These are phyloP conservation scores for Edolisoma coerulescens DNA, from an alignment of 2,113 vertebrate genomes.

Conservation along the genomic window DNA sequence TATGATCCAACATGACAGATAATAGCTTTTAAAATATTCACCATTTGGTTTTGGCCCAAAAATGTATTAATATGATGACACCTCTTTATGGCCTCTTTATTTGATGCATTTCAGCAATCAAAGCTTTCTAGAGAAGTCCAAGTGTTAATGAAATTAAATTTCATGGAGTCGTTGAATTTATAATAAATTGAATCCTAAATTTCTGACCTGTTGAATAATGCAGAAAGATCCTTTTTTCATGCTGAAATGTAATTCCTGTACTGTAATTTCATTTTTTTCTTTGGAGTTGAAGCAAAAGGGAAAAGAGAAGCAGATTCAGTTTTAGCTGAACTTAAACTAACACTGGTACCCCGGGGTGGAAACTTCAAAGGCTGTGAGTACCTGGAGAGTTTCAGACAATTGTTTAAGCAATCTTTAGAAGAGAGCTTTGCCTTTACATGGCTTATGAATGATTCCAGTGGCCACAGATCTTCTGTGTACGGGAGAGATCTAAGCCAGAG, in stretches of 20 bases:
- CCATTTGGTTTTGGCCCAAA: slow-evolving; percentile 36
- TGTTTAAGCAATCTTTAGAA: background rate
- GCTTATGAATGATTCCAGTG: background rate
- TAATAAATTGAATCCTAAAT: background rate
- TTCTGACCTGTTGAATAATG: background rate
- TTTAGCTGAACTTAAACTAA: background rate
- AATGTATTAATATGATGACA: background rate
- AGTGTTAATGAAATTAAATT: slow-evolving; percentile 10
- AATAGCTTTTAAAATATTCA: slow-evolving; percentile 47
- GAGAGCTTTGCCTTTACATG: background rate
- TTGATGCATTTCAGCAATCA: slow-evolving; percentile 25
- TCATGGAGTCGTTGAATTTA: background rate
- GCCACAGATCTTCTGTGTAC: background rate
- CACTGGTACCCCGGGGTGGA: background rate
- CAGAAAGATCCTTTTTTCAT: background rate
- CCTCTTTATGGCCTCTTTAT: slow-evolving; percentile 1
- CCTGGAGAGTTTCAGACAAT: background rate
- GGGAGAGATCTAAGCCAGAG: background rate
- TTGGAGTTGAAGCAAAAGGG: background rate
- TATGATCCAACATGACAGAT: slow-evolving; percentile 47
- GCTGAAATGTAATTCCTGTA: background rate
- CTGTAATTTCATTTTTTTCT: background rate
- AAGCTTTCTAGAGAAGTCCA: slow-evolving; percentile 1
- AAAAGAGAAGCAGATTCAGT: background rate
- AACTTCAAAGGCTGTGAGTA: background rate